Percentiles rank a stretch among this genome's conserved stretches.
These are phyloP conservation scores for Vireo altiloquus DNA, from an alignment of 2,113 vertebrate genomes.

Conservation along the genomic window DNA sequence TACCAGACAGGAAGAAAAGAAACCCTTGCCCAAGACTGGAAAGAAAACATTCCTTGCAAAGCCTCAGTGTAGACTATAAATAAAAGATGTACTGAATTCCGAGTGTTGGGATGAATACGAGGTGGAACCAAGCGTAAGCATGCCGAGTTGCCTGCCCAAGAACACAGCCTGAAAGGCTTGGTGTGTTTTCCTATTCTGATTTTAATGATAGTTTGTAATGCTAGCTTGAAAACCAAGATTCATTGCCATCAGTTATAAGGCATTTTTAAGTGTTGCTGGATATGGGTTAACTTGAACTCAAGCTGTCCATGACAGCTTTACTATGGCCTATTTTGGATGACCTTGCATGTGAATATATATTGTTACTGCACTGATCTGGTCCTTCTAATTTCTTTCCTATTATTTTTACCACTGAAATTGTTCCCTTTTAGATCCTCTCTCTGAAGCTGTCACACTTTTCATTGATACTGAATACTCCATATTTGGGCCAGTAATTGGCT, in stretches of 20 bases:
- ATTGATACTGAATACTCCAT: neutral
- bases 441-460: neutral
- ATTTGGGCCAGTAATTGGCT: neutral
- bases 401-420: neutral
- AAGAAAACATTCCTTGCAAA: constrained; percentile 1
- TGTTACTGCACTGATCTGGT: neutral
- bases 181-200: neutral
- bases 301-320: neutral
- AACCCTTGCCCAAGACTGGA: neutral
- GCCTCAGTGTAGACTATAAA: neutral
- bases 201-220: neutral
- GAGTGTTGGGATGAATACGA: neutral
- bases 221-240: neutral
- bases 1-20: constrained; percentile 15
- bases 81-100: constrained; percentile 14
- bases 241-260: neutral
- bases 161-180: neutral
- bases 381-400: neutral
- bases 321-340: neutral
- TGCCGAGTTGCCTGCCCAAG: neutral
- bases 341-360: neutral
- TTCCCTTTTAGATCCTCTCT: neutral
- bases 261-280: neutral
- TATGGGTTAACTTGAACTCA: neutral
- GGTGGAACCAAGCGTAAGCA: neutral